phyloP scores from a whole-genome alignment of 2,113 vertebrate genomes.

The Ictalurus furcatus region DNA sequence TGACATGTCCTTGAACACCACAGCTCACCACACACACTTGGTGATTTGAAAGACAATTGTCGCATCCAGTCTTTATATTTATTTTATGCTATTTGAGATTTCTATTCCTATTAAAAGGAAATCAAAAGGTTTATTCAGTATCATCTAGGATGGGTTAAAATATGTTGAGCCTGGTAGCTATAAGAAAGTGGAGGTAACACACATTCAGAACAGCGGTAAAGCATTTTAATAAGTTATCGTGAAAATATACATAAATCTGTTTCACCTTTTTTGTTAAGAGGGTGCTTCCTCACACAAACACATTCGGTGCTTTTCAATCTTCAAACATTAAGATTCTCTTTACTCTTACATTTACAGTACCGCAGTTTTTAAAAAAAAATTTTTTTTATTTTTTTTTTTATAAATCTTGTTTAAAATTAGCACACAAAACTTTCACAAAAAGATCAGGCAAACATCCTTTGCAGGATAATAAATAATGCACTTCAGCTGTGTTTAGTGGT shows the following conservation, averaged over 20 bases:
- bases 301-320: slow-evolving; percentile 99
- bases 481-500: slow-evolving; percentile 86
- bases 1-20: neutral
- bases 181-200: neutral
- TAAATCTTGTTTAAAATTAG: neutral
- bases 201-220: neutral
- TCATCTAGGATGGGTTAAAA: neutral
- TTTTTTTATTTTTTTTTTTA: too few relatives aligned
- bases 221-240: neutral
- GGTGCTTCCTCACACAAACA: slow-evolving; percentile 95
- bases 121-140: neutral
- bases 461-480: neutral
- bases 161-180: neutral
- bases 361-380: too few relatives aligned
- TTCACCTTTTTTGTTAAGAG: slow-evolving; percentile 96
- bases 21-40: neutral
- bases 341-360: neutral
- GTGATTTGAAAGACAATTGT: neutral
- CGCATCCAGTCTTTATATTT: neutral
- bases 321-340: slow-evolving; percentile 5
- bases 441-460: neutral
- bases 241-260: neutral
- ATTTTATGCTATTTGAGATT: neutral
- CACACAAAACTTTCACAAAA: neutral
- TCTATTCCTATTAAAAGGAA: neutral